A percentile compares a stretch with the other conserved stretches of the same genome.
These are phyloP conservation scores for Acrossocheilus wenchowensis DNA, from an alignment of 2,797 vertebrate genomes.

Conservation along the genomic window DNA sequence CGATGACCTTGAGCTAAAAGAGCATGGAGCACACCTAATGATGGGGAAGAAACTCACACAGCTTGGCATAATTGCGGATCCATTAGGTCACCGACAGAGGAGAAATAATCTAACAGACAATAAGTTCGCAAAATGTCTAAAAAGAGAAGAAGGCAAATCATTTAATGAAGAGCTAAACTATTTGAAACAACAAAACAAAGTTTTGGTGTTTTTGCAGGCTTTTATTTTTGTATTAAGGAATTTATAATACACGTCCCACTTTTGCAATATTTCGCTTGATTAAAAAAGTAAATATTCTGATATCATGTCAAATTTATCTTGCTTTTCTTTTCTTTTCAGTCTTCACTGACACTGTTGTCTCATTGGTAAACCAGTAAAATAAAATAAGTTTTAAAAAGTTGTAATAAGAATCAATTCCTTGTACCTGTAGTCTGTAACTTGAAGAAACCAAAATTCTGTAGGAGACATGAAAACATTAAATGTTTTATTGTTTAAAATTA, in stretches of 20 bases:
- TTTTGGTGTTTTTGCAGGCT: too few relatives aligned
- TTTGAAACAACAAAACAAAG: not conserved
- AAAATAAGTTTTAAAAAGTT: not conserved
- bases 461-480: not conserved
- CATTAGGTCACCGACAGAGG: slow-evolving; percentile 32
- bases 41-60: slow-evolving; percentile 52
- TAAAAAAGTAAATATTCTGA: not conserved
- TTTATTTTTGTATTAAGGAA: not conserved
- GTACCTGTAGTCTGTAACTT: too few relatives aligned
- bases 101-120: slow-evolving; percentile 11
- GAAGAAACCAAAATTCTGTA: not conserved
- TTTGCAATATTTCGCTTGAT: not conserved
- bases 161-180: not conserved
- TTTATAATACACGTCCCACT: not conserved
- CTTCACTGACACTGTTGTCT: not conserved
- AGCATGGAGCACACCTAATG: slow-evolving; percentile 48
- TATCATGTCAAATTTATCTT: not conserved
- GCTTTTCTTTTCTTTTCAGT: too few relatives aligned
- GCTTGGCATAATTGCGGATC: slow-evolving; percentile 47
- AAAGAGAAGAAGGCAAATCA: not conserved
- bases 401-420: not conserved
- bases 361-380: not conserved
- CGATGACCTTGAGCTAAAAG: slow-evolving; percentile 59
- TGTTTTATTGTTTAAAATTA: too few relatives aligned
- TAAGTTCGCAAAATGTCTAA: not conserved